Evolutionary conservation across 2,113 vertebrate species (phyloP), one percentile per base, ranked within the genome.

Genomic region (Eptatretus burgeri): DNA sequence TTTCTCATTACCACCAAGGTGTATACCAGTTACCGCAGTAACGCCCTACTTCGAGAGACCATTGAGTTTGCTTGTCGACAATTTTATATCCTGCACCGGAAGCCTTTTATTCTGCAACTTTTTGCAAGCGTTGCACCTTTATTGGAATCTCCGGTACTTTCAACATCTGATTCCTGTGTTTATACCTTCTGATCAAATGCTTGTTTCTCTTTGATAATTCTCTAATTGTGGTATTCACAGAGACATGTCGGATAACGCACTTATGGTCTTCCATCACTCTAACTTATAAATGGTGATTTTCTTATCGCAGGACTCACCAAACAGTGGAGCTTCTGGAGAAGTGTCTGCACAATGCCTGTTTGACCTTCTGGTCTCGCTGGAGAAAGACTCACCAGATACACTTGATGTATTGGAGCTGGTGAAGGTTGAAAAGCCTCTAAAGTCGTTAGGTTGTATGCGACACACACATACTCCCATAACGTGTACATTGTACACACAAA

Each of bases 311-410:
- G 65, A 66, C 18, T 60, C 51, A 70, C 70, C 81, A 64, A 85
- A 75, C 63, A 84, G 75, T 0, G 81, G 83, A 18, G 70, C 79
- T 65, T 77, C 74, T 60, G 95, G 95, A 74, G 88, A 89, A 1
- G 88, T 98, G 66, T 98, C 91, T 1, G 79, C 89, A 51, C 89
- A 96, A 74, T 96, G 89, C 72, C 76, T 98, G 11, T 98, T 96
- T 67, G 85, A 98, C 71, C 77, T 98, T 68, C 76, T 98, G 63
- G 81, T 89, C 62, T 94, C 88, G 52, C 74, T 98, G 68, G 91
- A 98, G 68, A 82, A 83, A 20, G 91, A 98, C 64, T 85, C 84
- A 49, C 74, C 74, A 8, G 91, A 98, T 18, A 76, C 78, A 27
- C 71, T 98, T 70, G 88, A 98, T 49, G 89, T 91, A 67, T 72